Percentiles rank a stretch among this genome's conserved stretches.
These are phyloP conservation scores for Syngnathus floridae DNA, from an alignment of 2,113 vertebrate genomes.

Conservation along the genomic window DNA sequence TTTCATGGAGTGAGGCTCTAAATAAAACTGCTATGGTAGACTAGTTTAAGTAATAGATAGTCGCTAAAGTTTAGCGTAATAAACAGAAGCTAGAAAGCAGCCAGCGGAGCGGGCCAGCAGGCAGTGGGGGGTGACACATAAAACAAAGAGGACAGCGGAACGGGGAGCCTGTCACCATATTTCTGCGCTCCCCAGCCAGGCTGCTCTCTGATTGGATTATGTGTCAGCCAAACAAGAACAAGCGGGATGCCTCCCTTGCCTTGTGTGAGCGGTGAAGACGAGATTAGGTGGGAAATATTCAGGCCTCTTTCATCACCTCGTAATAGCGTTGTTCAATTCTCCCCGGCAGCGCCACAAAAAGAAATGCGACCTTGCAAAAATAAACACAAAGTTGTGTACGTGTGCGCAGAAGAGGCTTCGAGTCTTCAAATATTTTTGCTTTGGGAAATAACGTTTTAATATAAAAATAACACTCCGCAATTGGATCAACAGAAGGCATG, in stretches of 20 bases:
- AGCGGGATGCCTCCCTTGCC: slow-evolving; percentile 40
- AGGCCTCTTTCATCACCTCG: slow-evolving; percentile 61
- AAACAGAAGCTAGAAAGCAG: background rate
- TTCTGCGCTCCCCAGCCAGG: slow-evolving; percentile 34
- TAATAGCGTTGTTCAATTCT: slow-evolving; percentile 53
- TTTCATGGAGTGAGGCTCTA: no score
- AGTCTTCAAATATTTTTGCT: slow-evolving; percentile 11
- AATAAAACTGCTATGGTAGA: background rate
- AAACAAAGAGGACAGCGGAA: slow-evolving; percentile 42
- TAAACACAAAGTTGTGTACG: slow-evolving; percentile 2
- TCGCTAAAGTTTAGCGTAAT: background rate
- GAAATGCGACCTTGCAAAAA: slow-evolving; percentile 24
- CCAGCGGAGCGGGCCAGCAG: background rate
- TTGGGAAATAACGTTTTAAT: slow-evolving; percentile 4
- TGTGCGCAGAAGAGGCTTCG: background rate
- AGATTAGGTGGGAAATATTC: slow-evolving; percentile 68
- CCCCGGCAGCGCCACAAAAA: slow-evolving; percentile 33
- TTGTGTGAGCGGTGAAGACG: slow-evolving; percentile 58
- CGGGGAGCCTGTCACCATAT: slow-evolving; percentile 44
- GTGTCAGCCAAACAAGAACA: slow-evolving; percentile 61
- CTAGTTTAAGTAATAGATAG: background rate
- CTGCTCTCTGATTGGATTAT: slow-evolving; percentile 63
- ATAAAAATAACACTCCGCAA: slow-evolving; percentile 8
- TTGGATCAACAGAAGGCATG: slow-evolving; percentile 6
- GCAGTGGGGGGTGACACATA: slow-evolving; percentile 27